A percentile compares a stretch with the other conserved stretches of the same genome.
Conservation (phyloP, 1,140 invertebrate genomes). For the Drosophila triauraria region DNA sequence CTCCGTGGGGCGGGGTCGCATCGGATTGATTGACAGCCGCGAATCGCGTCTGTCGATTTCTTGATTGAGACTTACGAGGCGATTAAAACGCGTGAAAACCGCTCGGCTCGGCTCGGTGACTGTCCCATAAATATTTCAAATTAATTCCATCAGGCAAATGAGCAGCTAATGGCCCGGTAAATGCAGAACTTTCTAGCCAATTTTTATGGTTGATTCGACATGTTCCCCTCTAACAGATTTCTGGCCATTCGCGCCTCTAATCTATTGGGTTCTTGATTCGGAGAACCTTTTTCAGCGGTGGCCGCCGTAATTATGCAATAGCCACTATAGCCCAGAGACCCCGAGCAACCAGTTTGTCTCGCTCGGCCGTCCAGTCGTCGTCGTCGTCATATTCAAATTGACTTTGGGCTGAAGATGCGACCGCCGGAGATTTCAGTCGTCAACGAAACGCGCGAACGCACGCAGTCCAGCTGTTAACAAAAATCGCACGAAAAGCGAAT, state of each 20-base stretch:
- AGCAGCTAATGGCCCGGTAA: slow-evolving; percentile 35
- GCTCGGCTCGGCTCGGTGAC: slow-evolving; percentile 4
- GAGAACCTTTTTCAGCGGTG: slow-evolving; percentile 54
- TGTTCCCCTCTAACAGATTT: not conserved
- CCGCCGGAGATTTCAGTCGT: slow-evolving; percentile 60
- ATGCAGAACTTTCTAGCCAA: slow-evolving; percentile 46
- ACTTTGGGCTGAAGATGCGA: slow-evolving; percentile 72
- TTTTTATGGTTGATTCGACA: slow-evolving; percentile 24
- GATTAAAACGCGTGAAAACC: slow-evolving; percentile 54
- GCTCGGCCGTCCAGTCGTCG: slow-evolving; percentile 34
- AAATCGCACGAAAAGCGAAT: slow-evolving; percentile 11
- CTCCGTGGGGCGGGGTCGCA: slow-evolving; percentile 23
- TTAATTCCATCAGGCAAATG: slow-evolving; percentile 47
- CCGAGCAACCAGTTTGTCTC: slow-evolving; percentile 67
- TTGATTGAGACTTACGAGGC: slow-evolving; percentile 46
- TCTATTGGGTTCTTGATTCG: slow-evolving; percentile 27
- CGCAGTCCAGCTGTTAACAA: slow-evolving; percentile 41
- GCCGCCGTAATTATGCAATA: slow-evolving; percentile 74
- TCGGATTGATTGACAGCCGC: slow-evolving; percentile 59
- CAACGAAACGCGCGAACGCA: slow-evolving; percentile 71
- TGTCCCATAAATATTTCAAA: slow-evolving; percentile 39
- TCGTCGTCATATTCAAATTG: slow-evolving; percentile 75
- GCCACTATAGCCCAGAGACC: slow-evolving; percentile 33
- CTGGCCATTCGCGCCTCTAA: slow-evolving; percentile 28
- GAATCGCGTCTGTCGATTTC: slow-evolving; percentile 37